A percentile compares a stretch with the other conserved stretches of the same genome.
These are phyloP conservation scores for Ariolimax columbianus DNA, from an alignment of 2,888 invertebrate genomes.

Conservation along the genomic window DNA sequence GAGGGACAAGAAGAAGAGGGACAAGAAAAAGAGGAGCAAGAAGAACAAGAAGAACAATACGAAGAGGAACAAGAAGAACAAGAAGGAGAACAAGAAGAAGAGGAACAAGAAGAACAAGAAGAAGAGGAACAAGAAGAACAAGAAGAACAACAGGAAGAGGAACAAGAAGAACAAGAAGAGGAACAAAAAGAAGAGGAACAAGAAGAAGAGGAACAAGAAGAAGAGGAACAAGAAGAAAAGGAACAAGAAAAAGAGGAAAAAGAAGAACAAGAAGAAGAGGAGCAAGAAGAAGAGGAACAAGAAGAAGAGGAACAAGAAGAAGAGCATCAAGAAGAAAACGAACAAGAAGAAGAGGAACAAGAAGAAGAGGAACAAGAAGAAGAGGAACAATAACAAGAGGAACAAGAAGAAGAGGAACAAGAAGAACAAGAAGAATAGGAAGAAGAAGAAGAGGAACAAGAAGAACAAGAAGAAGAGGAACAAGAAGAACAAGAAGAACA, in stretches of 20 bases:
- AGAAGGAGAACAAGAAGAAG: too few species aligned
- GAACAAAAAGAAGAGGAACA: too few species aligned
- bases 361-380: background rate
- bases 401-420: too few species aligned
- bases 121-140: background rate
- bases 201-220: background rate
- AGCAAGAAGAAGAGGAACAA: background rate
- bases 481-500: too few species aligned
- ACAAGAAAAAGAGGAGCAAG: background rate
- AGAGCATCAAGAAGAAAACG: too few species aligned
- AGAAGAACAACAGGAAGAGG: too few species aligned
- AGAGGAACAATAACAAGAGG: background rate
- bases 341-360: too few species aligned
- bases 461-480: background rate
- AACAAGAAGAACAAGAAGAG: too few species aligned
- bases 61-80: too few species aligned
- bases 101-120: background rate
- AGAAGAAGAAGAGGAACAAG: background rate
- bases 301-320: too few species aligned
- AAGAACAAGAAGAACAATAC: conserved; percentile 18
- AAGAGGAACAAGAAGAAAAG: conserved; percentile 5
- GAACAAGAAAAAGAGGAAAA: conserved; percentile 1
- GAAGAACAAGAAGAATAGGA: too few species aligned
- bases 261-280: conserved; percentile 10
- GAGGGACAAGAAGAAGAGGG: too few species aligned